Percentiles rank a stretch among this genome's conserved stretches.
Conservation (phyloP, 1,140 invertebrate species). For the Metopolophium dirhodum region DNA sequence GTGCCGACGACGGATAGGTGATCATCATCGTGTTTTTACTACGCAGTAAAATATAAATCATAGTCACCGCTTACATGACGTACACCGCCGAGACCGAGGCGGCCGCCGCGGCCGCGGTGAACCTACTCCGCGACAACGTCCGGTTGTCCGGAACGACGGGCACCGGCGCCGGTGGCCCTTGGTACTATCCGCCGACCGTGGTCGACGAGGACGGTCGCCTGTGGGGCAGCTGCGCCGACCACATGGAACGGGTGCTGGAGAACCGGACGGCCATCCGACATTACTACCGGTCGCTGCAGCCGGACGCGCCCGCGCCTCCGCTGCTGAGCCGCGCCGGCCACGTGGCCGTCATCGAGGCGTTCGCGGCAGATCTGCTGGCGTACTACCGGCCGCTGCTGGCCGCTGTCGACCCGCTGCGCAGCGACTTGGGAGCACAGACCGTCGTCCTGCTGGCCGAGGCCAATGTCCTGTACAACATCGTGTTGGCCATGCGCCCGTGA, state of each 20-base stretch:
- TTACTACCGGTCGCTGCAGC: slow-evolving; percentile 29
- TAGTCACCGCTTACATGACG: not conserved
- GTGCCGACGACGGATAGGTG: not conserved
- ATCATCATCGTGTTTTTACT: not conserved
- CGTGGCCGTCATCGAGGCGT: slow-evolving; percentile 34
- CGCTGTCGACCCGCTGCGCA: not conserved
- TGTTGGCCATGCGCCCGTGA: slow-evolving; percentile 15
- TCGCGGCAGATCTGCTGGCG: not conserved
- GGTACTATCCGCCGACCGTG: slow-evolving; percentile 42
- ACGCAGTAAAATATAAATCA: no score
- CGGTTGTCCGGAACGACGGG: not conserved
- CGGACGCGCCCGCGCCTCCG: slow-evolving; percentile 25
- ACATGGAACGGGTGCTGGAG: slow-evolving; percentile 15
- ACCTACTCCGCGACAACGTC: slow-evolving; percentile 15
- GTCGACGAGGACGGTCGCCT: slow-evolving; percentile 23
- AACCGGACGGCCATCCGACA: not conserved
- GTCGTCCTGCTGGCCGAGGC: slow-evolving; percentile 22
- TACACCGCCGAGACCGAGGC: not conserved
- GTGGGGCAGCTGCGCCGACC: slow-evolving; percentile 43
- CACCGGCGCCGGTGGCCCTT: not conserved
- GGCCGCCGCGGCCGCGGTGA: slow-evolving; percentile 1
- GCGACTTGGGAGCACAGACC: not conserved
- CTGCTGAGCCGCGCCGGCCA: not conserved
- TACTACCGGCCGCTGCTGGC: slow-evolving; percentile 38
- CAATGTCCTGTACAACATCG: slow-evolving; percentile 27